Base-by-base conservation (phyloP, 2,113 vertebrate genomes). In the Eretmochelys imbricata region DNA sequence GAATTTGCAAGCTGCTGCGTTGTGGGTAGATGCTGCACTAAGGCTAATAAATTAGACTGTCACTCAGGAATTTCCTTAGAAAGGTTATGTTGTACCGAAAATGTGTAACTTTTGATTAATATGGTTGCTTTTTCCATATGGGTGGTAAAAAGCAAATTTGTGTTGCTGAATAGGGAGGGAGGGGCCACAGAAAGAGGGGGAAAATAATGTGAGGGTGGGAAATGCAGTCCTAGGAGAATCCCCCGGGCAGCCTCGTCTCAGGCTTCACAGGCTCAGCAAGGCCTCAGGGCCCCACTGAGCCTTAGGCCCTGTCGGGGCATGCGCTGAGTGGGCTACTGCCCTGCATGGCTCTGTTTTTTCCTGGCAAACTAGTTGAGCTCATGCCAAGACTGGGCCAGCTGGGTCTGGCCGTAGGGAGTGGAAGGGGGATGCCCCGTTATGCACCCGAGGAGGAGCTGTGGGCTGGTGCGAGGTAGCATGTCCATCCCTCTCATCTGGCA, bases 31-130 rank as follows among this genome's bases (percentile, higher is more conserved):
- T 22, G 96, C 88, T n/a, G 19, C 80, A 95, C 94, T 90, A 94
- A 94, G 94, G 81, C 91, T 94, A 91, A 96, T 95, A 94, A 96
- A 97, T 92, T 95, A 96, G 90, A 96, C 91, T 96, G 95, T 96
- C 97, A 96, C 76, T 96, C 95, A 95, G 80, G 93, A 76, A 86
- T 97, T 57, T 62, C 19, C 51, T 89, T 82, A 80, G 88, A 97
- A 98, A 98, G 96, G 97, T 97, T 98, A 97, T 79, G 35, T 53
- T 97, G 96, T 95, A 97, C 90, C 94, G 90, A 86, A 93, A 97
- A 93, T 31, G 38, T 95, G 94, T 96, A 85, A 85, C 93, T 90
- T 81, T 91, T 96, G 96, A 97, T 97, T 97, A 97, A 96, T 95
- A 96, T 25, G 24, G n/a, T 75, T 80, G 55, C 35, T 72, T 88